Conservation (phyloP, 2,888 invertebrate species). For the Acleris holmiana region DNA sequence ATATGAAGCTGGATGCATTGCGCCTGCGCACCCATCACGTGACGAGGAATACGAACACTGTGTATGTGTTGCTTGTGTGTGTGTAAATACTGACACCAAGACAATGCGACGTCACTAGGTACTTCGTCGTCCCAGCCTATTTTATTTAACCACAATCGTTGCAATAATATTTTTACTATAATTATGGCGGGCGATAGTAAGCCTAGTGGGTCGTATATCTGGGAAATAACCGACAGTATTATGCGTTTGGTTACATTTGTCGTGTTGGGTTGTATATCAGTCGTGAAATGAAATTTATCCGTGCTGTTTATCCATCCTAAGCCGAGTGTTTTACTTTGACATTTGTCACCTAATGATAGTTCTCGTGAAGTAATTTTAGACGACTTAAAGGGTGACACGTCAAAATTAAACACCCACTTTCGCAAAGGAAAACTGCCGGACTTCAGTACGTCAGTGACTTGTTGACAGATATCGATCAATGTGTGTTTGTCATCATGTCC, state of each 20-base stretch:
- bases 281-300: neutral
- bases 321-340: slow-evolving; percentile 1
- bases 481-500: slow-evolving; percentile 1
- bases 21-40: slow-evolving; percentile 16
- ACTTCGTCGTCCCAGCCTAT: slow-evolving; percentile 10
- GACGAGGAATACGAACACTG: slow-evolving; percentile 36
- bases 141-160: slow-evolving; percentile 31
- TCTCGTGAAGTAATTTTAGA: neutral
- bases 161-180: slow-evolving; percentile 26
- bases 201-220: slow-evolving; percentile 30
- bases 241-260: neutral
- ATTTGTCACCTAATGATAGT: neutral
- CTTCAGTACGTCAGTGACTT: neutral
- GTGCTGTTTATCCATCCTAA: neutral
- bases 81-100: neutral
- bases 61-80: slow-evolving; percentile 6
- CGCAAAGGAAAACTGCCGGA: neutral
- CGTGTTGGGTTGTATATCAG: neutral
- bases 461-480: neutral
- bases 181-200: slow-evolving; percentile 20
- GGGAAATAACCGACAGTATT: neutral
- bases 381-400: neutral
- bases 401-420: slow-evolving; percentile 3
- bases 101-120: neutral
- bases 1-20: slow-evolving; percentile 38